Percentiles rank a stretch among this genome's conserved stretches.
These are phyloP conservation scores for Drosophila hamatofila DNA, from an alignment of 2,888 invertebrate species.

Conservation along the genomic window DNA sequence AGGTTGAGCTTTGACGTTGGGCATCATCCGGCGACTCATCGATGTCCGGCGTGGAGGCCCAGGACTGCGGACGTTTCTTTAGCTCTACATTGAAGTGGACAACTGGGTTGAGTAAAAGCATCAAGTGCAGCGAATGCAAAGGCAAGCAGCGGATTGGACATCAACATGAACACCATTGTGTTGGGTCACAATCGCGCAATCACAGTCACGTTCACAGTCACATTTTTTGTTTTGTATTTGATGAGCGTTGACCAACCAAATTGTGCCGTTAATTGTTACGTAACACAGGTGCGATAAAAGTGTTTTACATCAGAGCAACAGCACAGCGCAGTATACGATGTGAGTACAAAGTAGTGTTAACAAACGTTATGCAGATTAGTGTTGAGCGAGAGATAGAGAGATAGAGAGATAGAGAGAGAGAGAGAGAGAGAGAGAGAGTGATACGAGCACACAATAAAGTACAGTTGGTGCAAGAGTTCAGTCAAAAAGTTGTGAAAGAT, in stretches of 20 bases:
- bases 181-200: slow-evolving; percentile 32
- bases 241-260: slow-evolving; percentile 49
- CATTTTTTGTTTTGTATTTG: slow-evolving; percentile 25
- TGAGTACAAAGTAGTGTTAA: slow-evolving; percentile 35
- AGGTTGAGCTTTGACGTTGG: slow-evolving; percentile 10
- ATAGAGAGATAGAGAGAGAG: slow-evolving; percentile 30
- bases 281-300: slow-evolving; percentile 32
- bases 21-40: slow-evolving; percentile 85
- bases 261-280: slow-evolving; percentile 40
- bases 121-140: slow-evolving; percentile 54
- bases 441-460: slow-evolving; percentile 60
- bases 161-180: slow-evolving; percentile 32
- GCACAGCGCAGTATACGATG: slow-evolving; percentile 16
- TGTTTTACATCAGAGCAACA: slow-evolving; percentile 49
- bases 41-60: slow-evolving; percentile 94
- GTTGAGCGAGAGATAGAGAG: slow-evolving; percentile 34
- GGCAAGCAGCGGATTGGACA: slow-evolving; percentile 48
- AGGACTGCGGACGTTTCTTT: slow-evolving; percentile 87
- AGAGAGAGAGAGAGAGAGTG: slow-evolving; percentile 38
- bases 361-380: slow-evolving; percentile 55
- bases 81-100: slow-evolving; percentile 86
- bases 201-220: slow-evolving; percentile 43
- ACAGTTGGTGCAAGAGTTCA: slow-evolving; percentile 61
- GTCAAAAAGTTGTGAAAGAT: slow-evolving; percentile 40
- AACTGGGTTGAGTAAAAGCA: slow-evolving; percentile 79